Evolutionary conservation across 2,797 vertebrate genomes (phyloP).

Genomic region (Rhinella marina): DNA sequence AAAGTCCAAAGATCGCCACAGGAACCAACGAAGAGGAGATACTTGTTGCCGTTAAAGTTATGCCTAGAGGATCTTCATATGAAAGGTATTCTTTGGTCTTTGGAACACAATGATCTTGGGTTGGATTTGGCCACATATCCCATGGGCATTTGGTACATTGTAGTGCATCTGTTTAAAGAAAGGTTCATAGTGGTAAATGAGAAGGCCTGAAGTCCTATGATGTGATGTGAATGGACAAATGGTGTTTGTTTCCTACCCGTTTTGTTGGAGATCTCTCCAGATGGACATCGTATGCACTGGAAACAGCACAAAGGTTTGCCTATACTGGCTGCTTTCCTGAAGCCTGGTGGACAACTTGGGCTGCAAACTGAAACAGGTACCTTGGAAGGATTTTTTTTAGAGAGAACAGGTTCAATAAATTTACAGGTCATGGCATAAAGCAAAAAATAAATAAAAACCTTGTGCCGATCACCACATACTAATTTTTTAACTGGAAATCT

Average conservation of each 20-base stretch:
- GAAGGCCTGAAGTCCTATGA: too few relatives aligned
- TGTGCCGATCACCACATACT: too few relatives aligned
- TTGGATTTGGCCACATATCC: constrained; percentile 49
- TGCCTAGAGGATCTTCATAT: constrained; percentile 38
- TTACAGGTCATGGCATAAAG: too few relatives aligned
- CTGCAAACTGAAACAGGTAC: constrained; percentile 81
- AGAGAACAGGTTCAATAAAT: neutral
- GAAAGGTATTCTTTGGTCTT: constrained; percentile 47
- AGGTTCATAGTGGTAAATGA: too few relatives aligned
- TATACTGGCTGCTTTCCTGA: constrained; percentile 60
- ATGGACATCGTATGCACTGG: constrained; percentile 66
- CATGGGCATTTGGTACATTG: constrained; percentile 31
- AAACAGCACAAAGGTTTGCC: constrained; percentile 66
- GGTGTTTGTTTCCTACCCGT: constrained; percentile 57
- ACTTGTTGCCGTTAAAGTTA: neutral
- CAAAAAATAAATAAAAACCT: neutral
- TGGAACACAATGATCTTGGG: constrained; percentile 4
- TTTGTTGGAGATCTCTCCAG: constrained; percentile 61
- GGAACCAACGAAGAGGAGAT: constrained; percentile 37
- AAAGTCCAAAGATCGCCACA: constrained; percentile 31
- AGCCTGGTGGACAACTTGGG: constrained; percentile 65
- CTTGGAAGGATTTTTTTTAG: constrained; percentile 65
- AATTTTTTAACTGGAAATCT: too few relatives aligned
- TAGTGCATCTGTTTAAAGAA: constrained; percentile 15
- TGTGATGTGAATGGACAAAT: neutral